These are phyloP conservation scores for Drosophila repletoides DNA, from an alignment of 1,140 invertebrate species.

Conservation along the genomic window DNA sequence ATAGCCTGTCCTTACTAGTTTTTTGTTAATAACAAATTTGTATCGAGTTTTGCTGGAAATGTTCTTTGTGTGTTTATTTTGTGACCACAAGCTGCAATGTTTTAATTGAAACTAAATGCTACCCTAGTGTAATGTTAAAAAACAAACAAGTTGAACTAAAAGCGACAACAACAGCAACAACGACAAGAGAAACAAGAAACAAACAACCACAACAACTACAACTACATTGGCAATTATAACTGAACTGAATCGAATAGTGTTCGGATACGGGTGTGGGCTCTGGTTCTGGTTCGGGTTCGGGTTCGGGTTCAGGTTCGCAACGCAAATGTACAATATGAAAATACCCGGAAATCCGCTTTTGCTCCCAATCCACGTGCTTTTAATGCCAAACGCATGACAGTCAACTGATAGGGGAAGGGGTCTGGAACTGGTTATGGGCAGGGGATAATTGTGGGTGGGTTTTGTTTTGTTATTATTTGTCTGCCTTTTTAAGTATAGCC, in stretches of 20 bases:
- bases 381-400: conserved; percentile 49
- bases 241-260: conserved; percentile 37
- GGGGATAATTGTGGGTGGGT: conserved; percentile 7
- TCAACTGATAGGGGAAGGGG: neutral
- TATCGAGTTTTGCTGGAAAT: conserved; percentile 16
- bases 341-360: conserved; percentile 58
- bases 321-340: conserved; percentile 20
- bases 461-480: conserved; percentile 59
- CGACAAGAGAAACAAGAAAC: no score
- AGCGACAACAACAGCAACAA: conserved; percentile 17
- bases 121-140: conserved; percentile 65
- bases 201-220: conserved; percentile 44
- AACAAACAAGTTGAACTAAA: conserved; percentile 52
- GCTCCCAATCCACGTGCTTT: conserved; percentile 56
- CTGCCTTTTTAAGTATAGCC: conserved; percentile 53
- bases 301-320: no score
- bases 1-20: no score
- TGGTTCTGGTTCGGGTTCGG: no score
- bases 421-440: conserved; percentile 7
- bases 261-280: conserved; percentile 9
- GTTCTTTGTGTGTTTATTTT: conserved; percentile 44
- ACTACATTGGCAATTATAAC: conserved; percentile 32
- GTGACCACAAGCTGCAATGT: conserved; percentile 69
- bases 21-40: conserved; percentile 30
- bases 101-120: conserved; percentile 77